Evolutionary conservation across 2,888 invertebrate genomes (phyloP).

Genomic region (Nomada ferruginata): DNA sequence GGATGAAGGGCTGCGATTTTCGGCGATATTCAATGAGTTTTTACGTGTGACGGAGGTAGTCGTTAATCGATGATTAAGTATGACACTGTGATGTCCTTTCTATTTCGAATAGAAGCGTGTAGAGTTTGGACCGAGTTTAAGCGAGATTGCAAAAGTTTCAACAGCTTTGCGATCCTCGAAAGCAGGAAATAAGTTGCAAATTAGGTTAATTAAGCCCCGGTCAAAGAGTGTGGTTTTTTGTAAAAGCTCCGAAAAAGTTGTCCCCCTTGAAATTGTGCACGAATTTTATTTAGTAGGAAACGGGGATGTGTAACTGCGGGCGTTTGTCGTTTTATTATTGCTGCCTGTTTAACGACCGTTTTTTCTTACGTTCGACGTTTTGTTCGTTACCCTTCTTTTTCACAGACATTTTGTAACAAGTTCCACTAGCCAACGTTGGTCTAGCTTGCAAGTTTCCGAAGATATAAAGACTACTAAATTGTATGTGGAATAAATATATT

Average conservation of each 20-base stretch:
- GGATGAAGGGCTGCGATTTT: no score
- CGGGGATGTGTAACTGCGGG: neutral
- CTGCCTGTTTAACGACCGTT: no score
- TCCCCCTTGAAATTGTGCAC: neutral
- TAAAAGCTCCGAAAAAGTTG: slow-evolving; percentile 15
- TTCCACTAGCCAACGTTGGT: no score
- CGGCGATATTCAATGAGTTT: no score
- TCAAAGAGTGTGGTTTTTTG: slow-evolving; percentile 9
- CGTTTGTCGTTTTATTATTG: neutral
- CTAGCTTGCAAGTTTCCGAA: no score
- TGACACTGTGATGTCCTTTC: neutral
- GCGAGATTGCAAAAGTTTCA: slow-evolving; percentile 30
- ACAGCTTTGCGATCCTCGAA: neutral
- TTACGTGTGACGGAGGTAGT: no score
- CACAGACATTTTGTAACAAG: neutral
- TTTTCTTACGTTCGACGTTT: neutral
- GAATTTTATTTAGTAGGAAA: neutral
- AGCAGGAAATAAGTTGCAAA: slow-evolving; percentile 38
- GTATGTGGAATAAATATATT: neutral
- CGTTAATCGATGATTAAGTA: slow-evolving; percentile 4
- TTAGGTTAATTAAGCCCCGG: slow-evolving; percentile 44
- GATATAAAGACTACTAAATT: no score
- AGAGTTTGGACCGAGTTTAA: neutral
- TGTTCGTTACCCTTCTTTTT: neutral
- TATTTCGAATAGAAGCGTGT: neutral